Conservation (phyloP, 2,888 invertebrate species). For the Willowsia nigromaculata region DNA sequence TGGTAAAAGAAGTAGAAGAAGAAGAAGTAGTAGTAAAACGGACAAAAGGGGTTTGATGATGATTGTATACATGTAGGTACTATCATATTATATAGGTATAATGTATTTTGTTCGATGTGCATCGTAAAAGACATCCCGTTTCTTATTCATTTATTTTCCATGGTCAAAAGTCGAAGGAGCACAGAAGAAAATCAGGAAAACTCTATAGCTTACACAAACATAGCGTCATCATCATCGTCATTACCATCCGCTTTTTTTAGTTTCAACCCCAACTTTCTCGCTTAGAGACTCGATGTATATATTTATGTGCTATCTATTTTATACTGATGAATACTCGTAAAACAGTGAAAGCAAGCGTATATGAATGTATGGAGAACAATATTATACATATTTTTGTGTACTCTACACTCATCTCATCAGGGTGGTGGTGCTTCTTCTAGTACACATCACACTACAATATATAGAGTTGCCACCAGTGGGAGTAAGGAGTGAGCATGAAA, state of each 20-base stretch:
- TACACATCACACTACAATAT: background rate
- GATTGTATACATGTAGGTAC: background rate
- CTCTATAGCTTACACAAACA: conserved; percentile 1
- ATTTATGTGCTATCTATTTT: background rate
- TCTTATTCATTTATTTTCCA: conserved; percentile 43
- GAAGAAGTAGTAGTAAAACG: background rate
- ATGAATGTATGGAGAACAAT: background rate
- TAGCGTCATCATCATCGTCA: conserved; percentile 22
- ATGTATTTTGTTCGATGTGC: background rate
- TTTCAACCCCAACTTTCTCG: background rate
- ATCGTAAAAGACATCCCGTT: conserved; percentile 20
- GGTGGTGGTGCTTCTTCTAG: background rate
- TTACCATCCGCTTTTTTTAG: conserved; percentile 27
- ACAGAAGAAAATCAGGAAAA: conserved; percentile 10
- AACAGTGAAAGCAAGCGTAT: background rate
- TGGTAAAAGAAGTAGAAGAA: background rate
- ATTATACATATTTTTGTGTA: background rate
- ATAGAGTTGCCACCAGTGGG: background rate
- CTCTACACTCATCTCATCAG: background rate
- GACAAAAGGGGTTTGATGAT: conserved; percentile 11
- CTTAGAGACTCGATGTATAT: background rate
- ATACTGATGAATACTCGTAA: background rate
- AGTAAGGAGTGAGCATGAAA: background rate
- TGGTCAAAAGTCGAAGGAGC: conserved; percentile 42
- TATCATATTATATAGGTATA: too few species aligned